Evolutionary conservation across 2,888 invertebrate genomes (phyloP), one percentile per base, ranked within the genome.

Genomic region (Parelbella ahira): DNA sequence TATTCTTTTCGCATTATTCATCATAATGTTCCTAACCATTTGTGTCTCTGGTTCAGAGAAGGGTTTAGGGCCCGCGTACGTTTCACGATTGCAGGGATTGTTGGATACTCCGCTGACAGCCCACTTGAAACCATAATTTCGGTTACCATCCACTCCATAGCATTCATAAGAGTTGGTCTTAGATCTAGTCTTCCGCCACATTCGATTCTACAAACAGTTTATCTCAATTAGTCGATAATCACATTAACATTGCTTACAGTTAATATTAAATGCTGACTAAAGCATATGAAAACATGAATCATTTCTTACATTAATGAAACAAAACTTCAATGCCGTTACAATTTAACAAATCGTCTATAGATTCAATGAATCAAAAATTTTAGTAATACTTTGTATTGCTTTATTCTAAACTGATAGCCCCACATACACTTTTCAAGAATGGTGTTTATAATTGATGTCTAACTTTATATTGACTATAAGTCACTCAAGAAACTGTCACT

Each of bases 81-180:
- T 90, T 18, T 91, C 90, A 18, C 45, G 51, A 28, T 87, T 73
- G 62, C 93, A 93, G 0, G 89, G 89, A 48, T 90, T 72, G 0
- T 27, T 61, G 37, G 93, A 93, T 0, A 93, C 90, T 0, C 95
- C 90, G 68, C 63, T 90, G 58, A 68, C 90, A 54, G 88, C 91
- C 93, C 93, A 93, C 52, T 91, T 88, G 60, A 83, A 90, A 8
- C 89, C 92, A 60, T 91, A 94, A 72, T 94, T 93, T 8, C 93
- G 77, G 63, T 93, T 93, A 2, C 90, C 89, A 53, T 93, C 93
- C 0, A 90, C 90, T 1, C 94, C 93, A 11, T 53, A 63, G 53
- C 93, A 93, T 0, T 45, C 29, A 1, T 52, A 45, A 1, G 51
- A 47, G 2, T 45, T 45, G 2, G 53, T 52, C 44, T 64, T 67